Percentiles rank a stretch among this genome's conserved stretches.
Evolutionary conservation across 2,888 invertebrate genomes (phyloP).

Genomic region (Cephus nigrinus): DNA sequence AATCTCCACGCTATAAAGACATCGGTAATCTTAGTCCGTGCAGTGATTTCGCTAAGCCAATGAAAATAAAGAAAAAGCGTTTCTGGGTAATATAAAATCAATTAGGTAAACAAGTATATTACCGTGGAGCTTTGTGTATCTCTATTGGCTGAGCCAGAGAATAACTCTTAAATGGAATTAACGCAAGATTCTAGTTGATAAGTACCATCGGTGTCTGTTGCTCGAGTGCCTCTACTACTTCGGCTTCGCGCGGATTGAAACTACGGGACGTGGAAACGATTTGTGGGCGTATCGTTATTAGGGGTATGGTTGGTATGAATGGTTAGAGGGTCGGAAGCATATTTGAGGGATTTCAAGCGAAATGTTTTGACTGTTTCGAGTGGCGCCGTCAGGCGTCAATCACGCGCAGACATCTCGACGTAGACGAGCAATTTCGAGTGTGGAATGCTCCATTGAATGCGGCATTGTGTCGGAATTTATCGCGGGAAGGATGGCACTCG

Average conservation of each 20-base stretch:
- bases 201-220: neutral
- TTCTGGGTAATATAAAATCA: neutral
- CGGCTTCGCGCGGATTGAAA: neutral
- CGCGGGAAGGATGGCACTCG: neutral
- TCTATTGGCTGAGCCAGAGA: neutral
- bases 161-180: neutral
- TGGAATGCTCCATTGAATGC: constrained; percentile 23
- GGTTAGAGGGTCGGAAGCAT: neutral
- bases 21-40: neutral
- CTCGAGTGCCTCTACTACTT: neutral
- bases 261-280: neutral
- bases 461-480: constrained; percentile 19
- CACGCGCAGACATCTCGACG: constrained; percentile 50
- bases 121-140: neutral
- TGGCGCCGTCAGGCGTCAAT: constrained; percentile 58
- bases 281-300: neutral
- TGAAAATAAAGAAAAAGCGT: neutral
- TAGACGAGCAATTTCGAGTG: constrained; percentile 53
- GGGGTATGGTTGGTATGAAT: neutral
- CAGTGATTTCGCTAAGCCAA: neutral
- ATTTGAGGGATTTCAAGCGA: constrained; percentile 26
- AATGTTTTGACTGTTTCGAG: constrained; percentile 62
- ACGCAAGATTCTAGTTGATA: neutral
- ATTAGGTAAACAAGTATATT: neutral
- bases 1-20: neutral